phyloP scores from a whole-genome alignment of 2,888 invertebrate genomes.

The Hermaeophaga mercurialis region DNA sequence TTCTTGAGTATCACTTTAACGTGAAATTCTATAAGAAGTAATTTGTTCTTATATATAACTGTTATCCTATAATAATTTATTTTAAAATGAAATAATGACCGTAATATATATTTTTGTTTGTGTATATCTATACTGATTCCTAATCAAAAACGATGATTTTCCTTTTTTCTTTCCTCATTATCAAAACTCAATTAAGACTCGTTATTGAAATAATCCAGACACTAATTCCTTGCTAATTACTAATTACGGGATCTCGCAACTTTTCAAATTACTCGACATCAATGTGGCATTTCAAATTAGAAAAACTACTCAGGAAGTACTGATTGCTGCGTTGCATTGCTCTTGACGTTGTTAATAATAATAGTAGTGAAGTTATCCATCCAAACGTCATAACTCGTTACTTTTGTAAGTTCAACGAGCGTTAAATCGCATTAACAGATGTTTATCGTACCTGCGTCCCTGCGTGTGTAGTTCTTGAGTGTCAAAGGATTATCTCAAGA shows the following conservation, averaged over 20 bases:
- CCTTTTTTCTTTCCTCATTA: background rate
- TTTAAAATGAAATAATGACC: too few species aligned
- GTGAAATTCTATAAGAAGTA: too few species aligned
- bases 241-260: background rate
- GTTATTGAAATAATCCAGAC: background rate
- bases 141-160: background rate
- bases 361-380: conserved; percentile 6
- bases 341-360: conserved; percentile 12
- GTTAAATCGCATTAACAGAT: conserved; percentile 15
- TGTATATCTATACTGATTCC: too few species aligned
- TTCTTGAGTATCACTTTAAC: too few species aligned
- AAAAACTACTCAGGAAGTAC: conserved; percentile 1
- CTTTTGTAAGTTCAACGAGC: conserved; percentile 8
- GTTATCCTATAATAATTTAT: too few species aligned
- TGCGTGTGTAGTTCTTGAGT: conserved; percentile 1
- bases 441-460: conserved; percentile 9
- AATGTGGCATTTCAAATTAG: background rate
- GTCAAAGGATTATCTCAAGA: conserved; percentile 10
- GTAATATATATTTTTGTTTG: too few species aligned
- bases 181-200: background rate
- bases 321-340: background rate
- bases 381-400: conserved; percentile 15
- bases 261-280: background rate
- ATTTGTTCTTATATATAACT: too few species aligned
- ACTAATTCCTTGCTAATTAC: background rate